Conservation (phyloP, 2,113 vertebrate species). For the Colaptes auratus region DNA sequence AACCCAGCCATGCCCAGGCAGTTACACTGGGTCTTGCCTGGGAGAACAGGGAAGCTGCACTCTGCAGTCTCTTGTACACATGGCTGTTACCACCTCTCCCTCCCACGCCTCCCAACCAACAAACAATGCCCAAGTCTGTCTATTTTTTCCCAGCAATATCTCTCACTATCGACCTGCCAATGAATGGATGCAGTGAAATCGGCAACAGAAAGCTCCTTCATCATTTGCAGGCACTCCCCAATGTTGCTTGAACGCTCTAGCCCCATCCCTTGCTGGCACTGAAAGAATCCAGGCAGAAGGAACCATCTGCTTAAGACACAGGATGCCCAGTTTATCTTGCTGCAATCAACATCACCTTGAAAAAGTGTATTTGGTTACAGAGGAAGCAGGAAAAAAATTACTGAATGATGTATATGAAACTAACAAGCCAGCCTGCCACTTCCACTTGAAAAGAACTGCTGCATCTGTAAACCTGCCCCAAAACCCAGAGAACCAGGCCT, state of each 20-base stretch:
- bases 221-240: not conserved
- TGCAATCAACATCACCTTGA: not conserved
- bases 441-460: not conserved
- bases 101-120: not conserved
- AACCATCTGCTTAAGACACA: not conserved
- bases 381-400: not conserved
- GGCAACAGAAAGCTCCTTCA: not conserved
- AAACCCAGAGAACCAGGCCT: not conserved
- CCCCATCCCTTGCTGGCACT: not conserved
- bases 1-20: not conserved
- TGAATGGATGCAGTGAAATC: not conserved
- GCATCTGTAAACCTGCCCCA: not conserved
- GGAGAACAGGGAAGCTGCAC: not conserved
- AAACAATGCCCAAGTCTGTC: not conserved
- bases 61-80: not conserved
- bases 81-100: no score
- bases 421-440: not conserved
- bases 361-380: not conserved
- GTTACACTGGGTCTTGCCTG: not conserved
- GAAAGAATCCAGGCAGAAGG: not conserved
- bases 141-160: not conserved
- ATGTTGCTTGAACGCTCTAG: not conserved
- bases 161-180: not conserved
- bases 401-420: not conserved
- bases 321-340: not conserved